phyloP scores from a whole-genome alignment of 2,888 invertebrate species.

The Stenotaenia linearis region DNA sequence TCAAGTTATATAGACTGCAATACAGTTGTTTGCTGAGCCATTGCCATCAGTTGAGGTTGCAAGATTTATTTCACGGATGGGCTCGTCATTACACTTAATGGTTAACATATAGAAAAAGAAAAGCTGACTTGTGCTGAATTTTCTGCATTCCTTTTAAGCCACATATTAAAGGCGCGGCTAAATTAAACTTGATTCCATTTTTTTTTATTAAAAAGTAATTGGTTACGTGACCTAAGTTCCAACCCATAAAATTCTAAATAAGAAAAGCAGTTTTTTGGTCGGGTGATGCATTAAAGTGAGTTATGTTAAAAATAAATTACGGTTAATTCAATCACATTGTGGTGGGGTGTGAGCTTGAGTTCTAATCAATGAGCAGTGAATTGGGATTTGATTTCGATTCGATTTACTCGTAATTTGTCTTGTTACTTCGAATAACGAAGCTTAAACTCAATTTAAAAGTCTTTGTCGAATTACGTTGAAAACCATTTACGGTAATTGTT shows the following conservation, averaged over 20 bases:
- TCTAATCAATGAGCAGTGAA: background rate
- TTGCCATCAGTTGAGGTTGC: constrained; percentile 10
- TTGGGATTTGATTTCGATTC: background rate
- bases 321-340: background rate
- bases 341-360: background rate
- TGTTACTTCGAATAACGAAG: background rate
- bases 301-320: constrained; percentile 12
- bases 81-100: background rate
- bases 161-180: background rate
- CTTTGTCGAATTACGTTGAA: background rate
- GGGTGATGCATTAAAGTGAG: background rate
- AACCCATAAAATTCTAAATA: no score
- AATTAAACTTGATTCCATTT: background rate
- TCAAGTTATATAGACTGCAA: constrained; percentile 26
- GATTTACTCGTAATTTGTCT: constrained; percentile 1
- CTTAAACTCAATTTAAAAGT: background rate
- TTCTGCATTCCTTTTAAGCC: background rate
- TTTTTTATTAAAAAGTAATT: background rate
- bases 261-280: no score
- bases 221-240: no score
- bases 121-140: background rate
- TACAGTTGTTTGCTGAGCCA: constrained; percentile 26
- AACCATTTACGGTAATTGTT: no score
- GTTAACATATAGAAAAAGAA: background rate
- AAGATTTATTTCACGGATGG: constrained; percentile 19